Evolutionary conservation across 2,797 vertebrate genomes (phyloP).

Genomic region (Sardinella longiceps): DNA sequence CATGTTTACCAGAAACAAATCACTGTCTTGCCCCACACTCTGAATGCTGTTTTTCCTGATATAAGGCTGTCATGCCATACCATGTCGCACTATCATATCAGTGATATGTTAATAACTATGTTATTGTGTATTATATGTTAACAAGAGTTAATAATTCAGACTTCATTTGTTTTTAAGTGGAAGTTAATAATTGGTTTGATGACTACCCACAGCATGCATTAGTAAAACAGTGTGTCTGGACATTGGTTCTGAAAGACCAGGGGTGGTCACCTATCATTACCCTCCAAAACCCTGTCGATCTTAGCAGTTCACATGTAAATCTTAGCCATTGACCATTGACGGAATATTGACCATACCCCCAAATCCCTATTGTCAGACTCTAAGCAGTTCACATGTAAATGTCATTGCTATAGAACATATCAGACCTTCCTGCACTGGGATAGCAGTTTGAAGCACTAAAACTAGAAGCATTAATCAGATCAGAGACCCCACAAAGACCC

Average conservation of each 20-base stretch:
- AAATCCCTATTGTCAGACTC: not conserved
- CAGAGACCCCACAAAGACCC: slow-evolving; percentile 2
- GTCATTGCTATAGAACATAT: not conserved
- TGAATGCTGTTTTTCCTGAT: not conserved
- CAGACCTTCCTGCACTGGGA: not conserved
- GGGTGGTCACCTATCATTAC: not conserved
- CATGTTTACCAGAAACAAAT: not conserved
- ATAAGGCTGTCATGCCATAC: not conserved
- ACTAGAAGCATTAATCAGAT: not conserved
- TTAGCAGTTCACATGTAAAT: too few species aligned
- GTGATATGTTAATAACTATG: too few species aligned
- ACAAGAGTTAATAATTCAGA: not conserved
- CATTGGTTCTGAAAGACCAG: not conserved
- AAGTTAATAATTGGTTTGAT: too few species aligned
- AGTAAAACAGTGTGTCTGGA: not conserved
- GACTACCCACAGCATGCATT: too few species aligned
- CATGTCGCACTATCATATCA: not conserved
- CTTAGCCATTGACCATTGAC: too few species aligned
- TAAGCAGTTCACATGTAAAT: not conserved
- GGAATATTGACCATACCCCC: not conserved
- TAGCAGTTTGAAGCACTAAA: not conserved
- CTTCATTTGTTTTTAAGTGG: not conserved
- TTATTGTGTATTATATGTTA: too few species aligned
- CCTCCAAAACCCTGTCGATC: too few species aligned
- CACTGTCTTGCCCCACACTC: not conserved